phyloP scores from a whole-genome alignment of 2,113 vertebrate genomes.

The Lampris megalopsis region DNA sequence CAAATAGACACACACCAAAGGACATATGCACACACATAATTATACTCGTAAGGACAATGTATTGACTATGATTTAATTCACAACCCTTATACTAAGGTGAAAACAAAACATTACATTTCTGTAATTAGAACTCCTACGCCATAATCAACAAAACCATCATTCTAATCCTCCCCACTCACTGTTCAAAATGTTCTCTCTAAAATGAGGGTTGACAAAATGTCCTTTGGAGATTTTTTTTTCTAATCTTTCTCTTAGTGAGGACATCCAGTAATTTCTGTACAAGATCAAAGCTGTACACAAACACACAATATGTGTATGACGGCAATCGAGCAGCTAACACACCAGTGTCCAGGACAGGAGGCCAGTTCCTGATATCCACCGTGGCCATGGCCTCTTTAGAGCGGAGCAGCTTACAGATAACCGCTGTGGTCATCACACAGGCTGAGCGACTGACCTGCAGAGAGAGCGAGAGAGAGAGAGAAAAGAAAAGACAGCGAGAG shows the following conservation, averaged over 20 bases:
- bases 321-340: background rate
- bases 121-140: too few relatives aligned
- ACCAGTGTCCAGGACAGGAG: slow-evolving; percentile 96
- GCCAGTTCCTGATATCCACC: slow-evolving; percentile 95
- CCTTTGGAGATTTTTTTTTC: too few relatives aligned
- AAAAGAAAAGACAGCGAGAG: background rate
- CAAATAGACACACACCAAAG: background rate
- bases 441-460: slow-evolving; percentile 94
- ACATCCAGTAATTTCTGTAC: too few relatives aligned
- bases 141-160: too few relatives aligned
- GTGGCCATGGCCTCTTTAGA: slow-evolving; percentile 95
- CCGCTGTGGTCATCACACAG: slow-evolving; percentile 96
- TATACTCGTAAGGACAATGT: background rate
- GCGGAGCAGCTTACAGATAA: slow-evolving; percentile 95
- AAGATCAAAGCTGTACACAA: too few relatives aligned
- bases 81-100: slow-evolving; percentile 12
- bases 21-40: background rate
- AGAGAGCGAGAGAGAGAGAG: background rate
- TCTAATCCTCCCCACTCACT: too few relatives aligned
- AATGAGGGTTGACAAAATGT: too few relatives aligned
- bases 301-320: slow-evolving; percentile 11
- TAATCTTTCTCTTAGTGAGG: too few relatives aligned
- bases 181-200: too few relatives aligned
- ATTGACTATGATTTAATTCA: background rate
- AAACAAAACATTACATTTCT: slow-evolving; percentile 3